These are phyloP conservation scores for Harpalus rufipes DNA, from an alignment of 2,888 invertebrate genomes.

Conservation along the genomic window DNA sequence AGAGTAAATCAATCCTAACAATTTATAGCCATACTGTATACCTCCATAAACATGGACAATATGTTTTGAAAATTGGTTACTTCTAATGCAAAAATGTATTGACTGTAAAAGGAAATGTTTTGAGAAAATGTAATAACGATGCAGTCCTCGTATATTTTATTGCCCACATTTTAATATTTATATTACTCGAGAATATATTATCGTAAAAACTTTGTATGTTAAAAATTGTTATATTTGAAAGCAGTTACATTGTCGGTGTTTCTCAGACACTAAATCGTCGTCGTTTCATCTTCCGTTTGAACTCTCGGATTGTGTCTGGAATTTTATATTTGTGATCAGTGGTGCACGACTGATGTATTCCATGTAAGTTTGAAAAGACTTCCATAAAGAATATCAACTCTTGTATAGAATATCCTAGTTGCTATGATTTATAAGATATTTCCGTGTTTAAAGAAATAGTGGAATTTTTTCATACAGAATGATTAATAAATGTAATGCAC, in stretches of 20 bases:
- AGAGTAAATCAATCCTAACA: no score
- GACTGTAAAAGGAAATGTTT: no score
- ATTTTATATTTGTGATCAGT: constrained; percentile 52
- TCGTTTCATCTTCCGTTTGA: constrained; percentile 53
- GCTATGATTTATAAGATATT: constrained; percentile 36
- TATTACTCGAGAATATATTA: constrained; percentile 27
- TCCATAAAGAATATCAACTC: constrained; percentile 34
- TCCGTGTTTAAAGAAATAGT: not conserved
- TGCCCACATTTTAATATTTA: no score
- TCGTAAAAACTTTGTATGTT: constrained; percentile 34
- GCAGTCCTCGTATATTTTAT: no score
- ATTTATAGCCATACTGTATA: no score
- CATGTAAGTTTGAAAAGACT: constrained; percentile 43
- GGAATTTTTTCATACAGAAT: not conserved
- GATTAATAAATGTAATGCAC: constrained; percentile 13
- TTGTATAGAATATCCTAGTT: constrained; percentile 18
- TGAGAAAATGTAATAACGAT: no score
- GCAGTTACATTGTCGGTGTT: constrained; percentile 45
- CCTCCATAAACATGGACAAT: no score
- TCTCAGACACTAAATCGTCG: constrained; percentile 33
- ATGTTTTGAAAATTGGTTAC: no score
- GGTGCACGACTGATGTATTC: constrained; percentile 36
- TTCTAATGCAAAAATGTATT: no score
- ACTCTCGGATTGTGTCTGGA: constrained; percentile 53
- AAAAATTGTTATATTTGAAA: constrained; percentile 45